Evolutionary conservation across 92 coral and sea anemone species (phyloP).

Genomic region (Palythoa grandiflora): DNA sequence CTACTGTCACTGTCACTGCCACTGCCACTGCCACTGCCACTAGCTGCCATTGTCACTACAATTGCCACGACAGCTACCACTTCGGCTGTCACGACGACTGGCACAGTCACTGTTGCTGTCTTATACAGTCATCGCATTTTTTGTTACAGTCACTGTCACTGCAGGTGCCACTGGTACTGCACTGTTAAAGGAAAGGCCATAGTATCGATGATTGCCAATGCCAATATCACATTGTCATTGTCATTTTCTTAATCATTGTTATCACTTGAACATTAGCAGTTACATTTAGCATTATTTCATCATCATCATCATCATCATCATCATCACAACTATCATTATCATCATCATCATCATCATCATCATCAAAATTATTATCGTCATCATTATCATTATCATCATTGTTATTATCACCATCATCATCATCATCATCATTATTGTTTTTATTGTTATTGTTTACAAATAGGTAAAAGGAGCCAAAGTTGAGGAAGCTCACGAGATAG

Average conservation of each 20-base stretch:
- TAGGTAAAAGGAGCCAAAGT: constrained; percentile 91
- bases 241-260: background rate
- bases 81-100: no score
- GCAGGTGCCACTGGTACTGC: background rate
- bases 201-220: background rate
- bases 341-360: background rate
- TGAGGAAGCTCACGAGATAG: constrained; percentile 73
- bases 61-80: background rate
- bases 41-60: no score
- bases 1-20: background rate
- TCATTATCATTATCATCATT: background rate
- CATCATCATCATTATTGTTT: background rate
- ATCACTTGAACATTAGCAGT: no score
- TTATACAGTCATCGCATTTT: no score
- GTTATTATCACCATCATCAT: background rate
- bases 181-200: no score
- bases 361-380: background rate
- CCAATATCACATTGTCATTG: background rate
- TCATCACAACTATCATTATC: background rate
- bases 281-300: no score
- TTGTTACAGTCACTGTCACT: no score
- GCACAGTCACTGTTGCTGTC: background rate
- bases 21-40: background rate
- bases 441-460: background rate
- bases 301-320: background rate